These are phyloP conservation scores for Copidosoma aretas DNA, from an alignment of 2,888 invertebrate genomes.

Conservation along the genomic window DNA sequence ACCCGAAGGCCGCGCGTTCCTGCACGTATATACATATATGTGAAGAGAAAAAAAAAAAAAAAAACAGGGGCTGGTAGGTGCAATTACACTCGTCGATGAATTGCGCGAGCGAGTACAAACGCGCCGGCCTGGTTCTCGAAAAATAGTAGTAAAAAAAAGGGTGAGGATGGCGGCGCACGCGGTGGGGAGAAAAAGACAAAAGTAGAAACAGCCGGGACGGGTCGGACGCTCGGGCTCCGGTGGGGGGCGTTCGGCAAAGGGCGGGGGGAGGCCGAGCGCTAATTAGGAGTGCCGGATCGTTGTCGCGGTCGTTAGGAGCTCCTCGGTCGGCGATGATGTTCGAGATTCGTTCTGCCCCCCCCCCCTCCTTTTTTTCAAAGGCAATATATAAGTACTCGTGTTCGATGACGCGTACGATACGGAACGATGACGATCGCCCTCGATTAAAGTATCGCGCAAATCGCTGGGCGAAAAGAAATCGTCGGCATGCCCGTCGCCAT, in stretches of 20 bases:
- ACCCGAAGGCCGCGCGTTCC: background rate
- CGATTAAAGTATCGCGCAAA: too few species aligned
- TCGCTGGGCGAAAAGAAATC: too few species aligned
- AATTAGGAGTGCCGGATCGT: background rate
- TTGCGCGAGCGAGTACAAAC: background rate
- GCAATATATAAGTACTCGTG: too few species aligned
- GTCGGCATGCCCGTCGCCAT: too few species aligned
- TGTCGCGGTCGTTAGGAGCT: too few species aligned
- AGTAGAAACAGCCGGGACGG: background rate
- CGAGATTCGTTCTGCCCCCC: background rate
- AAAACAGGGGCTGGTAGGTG: too few species aligned
- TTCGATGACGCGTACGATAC: too few species aligned
- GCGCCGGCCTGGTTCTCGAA: background rate
- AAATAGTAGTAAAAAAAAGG: background rate
- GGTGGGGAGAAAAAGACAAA: background rate
- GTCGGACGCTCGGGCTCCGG: background rate
- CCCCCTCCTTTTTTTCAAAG: too few species aligned
- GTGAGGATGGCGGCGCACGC: background rate
- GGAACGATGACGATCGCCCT: too few species aligned
- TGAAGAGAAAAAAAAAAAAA: background rate
- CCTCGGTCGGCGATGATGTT: background rate
- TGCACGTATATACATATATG: conserved; percentile 14
- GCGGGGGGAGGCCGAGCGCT: background rate
- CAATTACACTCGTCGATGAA: conserved; percentile 3
- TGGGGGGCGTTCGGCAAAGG: background rate